Evolutionary conservation across 2,888 invertebrate species (phyloP).

Genomic region (Tromatobia lineatoria): DNA sequence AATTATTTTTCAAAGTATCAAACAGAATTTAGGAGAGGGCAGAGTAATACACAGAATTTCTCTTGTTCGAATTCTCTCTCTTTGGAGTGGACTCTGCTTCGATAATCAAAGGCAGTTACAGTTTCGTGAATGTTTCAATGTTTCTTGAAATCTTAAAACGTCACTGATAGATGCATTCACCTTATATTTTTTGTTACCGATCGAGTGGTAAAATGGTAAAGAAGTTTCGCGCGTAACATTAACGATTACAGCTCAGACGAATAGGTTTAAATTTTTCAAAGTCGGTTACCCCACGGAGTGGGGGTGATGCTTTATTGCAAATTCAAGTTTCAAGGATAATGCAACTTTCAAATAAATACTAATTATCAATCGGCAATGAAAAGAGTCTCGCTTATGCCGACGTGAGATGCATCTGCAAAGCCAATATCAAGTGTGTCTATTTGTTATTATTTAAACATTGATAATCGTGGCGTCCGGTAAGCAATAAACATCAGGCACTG

Average conservation of each 20-base stretch:
- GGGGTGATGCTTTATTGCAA: background rate
- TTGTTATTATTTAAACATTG: background rate
- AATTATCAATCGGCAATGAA: background rate
- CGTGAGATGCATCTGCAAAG: background rate
- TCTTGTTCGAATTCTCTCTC: too few species aligned
- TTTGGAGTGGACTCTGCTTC: too few species aligned
- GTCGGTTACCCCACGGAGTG: background rate
- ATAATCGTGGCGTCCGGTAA: conserved; percentile 6
- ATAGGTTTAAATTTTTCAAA: background rate
- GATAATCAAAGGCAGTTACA: too few species aligned
- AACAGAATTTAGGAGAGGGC: too few species aligned
- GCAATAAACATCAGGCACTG: background rate
- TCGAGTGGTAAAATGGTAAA: background rate
- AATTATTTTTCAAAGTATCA: too few species aligned
- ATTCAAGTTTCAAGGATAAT: background rate
- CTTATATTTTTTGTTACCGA: background rate
- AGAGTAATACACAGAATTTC: too few species aligned
- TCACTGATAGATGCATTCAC: too few species aligned
- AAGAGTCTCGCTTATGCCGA: background rate
- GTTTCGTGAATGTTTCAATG: too few species aligned
- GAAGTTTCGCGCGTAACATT: too few species aligned
- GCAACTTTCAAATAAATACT: background rate
- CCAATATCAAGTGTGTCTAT: background rate
- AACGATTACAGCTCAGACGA: background rate
- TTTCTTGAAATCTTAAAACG: too few species aligned